Conservation (phyloP, 2,113 vertebrate genomes). For the Varanus salvator region DNA sequence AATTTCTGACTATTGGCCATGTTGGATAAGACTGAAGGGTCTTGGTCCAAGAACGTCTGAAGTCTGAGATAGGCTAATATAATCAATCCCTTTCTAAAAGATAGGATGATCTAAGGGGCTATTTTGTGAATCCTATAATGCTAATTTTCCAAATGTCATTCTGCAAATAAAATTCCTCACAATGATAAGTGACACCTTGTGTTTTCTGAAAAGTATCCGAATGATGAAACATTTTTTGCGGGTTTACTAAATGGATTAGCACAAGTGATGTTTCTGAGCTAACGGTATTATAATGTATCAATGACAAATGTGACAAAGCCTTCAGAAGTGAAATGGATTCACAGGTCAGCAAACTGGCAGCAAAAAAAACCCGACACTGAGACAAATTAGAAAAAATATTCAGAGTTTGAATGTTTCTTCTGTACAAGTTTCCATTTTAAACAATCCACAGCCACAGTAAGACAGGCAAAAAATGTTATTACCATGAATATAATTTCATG, state of each 20-base stretch:
- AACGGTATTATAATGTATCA: constrained; percentile 38
- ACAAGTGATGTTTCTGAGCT: not conserved
- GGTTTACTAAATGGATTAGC: constrained; percentile 49
- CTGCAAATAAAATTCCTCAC: constrained; percentile 10
- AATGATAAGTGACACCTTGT: not conserved
- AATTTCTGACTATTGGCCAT: not conserved
- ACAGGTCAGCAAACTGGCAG: constrained; percentile 1
- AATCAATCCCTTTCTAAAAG: not conserved
- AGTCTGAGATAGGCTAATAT: not conserved
- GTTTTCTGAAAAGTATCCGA: constrained; percentile 8
- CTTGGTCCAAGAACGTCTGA: not conserved
- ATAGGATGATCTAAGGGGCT: too few species aligned
- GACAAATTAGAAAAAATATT: constrained; percentile 53
- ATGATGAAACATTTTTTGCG: constrained; percentile 22
- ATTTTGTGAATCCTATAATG: not conserved
- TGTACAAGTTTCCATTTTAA: not conserved
- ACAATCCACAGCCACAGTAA: not conserved
- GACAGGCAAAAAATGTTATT: constrained; percentile 5
- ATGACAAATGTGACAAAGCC: constrained; percentile 39
- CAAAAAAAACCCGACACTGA: constrained; percentile 28
- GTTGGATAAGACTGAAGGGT: not conserved
- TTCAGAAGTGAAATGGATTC: constrained; percentile 55
- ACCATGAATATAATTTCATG: constrained; percentile 26
- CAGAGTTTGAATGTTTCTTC: constrained; percentile 21
- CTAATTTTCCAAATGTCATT: not conserved